These are phyloP conservation scores for Panthera uncia DNA, from an alignment of 2,113 vertebrate genomes.

Conservation along the genomic window DNA sequence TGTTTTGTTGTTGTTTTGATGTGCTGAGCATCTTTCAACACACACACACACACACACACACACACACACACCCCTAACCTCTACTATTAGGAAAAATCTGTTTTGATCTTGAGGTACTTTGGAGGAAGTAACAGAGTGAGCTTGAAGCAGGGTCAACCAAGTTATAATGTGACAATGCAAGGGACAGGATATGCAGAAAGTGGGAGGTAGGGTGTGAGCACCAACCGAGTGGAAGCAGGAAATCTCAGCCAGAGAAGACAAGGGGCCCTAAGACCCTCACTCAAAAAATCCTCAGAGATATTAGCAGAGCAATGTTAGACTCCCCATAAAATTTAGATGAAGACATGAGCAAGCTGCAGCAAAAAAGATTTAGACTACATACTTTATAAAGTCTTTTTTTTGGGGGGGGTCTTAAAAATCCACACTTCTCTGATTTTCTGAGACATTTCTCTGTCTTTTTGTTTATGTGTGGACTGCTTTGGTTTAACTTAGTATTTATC, in stretches of 20 bases:
- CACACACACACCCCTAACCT: neutral
- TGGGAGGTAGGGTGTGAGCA: neutral
- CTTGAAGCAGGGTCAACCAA: neutral
- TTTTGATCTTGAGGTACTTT: neutral
- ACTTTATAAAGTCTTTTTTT: neutral
- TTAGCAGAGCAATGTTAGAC: neutral
- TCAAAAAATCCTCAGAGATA: neutral
- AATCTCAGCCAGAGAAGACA: neutral
- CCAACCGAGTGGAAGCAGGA: neutral
- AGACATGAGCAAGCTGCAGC: neutral
- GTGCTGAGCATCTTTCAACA: neutral
- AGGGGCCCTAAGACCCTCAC: neutral
- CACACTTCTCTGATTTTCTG: neutral
- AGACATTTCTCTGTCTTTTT: neutral
- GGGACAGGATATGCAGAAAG: neutral
- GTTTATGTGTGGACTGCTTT: neutral
- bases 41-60: neutral
- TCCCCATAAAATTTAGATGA: neutral
- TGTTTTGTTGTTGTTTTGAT: neutral
- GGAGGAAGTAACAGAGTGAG: neutral
- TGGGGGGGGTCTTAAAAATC: neutral
- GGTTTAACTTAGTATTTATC: neutral
- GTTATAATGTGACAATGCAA: neutral
- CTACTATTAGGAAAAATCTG: neutral
- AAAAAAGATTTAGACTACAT: neutral